Base-by-base conservation (phyloP, 2,888 invertebrate genomes). In the Perdita meconis region DNA sequence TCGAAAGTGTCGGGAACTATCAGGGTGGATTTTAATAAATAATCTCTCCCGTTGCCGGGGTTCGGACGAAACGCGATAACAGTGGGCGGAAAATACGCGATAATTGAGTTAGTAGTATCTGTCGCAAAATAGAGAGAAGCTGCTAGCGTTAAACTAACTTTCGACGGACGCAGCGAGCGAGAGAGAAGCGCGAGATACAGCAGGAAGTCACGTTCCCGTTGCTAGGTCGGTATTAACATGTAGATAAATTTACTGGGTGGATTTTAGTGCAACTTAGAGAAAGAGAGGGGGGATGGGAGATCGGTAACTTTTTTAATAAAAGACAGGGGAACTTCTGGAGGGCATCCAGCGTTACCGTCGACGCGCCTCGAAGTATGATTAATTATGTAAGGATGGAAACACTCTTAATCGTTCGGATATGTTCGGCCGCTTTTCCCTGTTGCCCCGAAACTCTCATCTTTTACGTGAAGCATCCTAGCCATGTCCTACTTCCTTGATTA, bases 71-170 rank as follows among this genome's bases (percentile, higher is more conserved):
- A 56, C 22, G 51, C 34, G 44, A 53, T 68, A 72, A 73, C 51
- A 59, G 53, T 60, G 22, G 38, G 19, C 16, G 50, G 59, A 56
- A 72, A 60, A 71, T 63, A 67, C 40, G 66, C 57, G 68, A 75
- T 85, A 87, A 88, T 88, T 86, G 86, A 86, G 85, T 87, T 84
- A 84, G 83, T 69, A 74, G 79, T 81, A 85, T 78, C 86, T 75
- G 73, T 81, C 51, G 69, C 60, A 55, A 65, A 59, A 60, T 56
- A 65, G 59, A 57, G 65, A 42, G 71, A 24, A 51, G 42, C 51
- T 44, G 59, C 30, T 47, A 44, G 66, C 44, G 68, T 75, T 74
- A 60, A 79, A 74, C 74, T 80, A 87, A 87, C 87, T 87, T 87
- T 81, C 42, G 68, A 72, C 81, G 78, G 80, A 81, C 73, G 73